Evolutionary conservation across 2,888 invertebrate species (phyloP), one percentile per base, ranked within the genome.

Genomic region (Calameuta filiformis): DNA sequence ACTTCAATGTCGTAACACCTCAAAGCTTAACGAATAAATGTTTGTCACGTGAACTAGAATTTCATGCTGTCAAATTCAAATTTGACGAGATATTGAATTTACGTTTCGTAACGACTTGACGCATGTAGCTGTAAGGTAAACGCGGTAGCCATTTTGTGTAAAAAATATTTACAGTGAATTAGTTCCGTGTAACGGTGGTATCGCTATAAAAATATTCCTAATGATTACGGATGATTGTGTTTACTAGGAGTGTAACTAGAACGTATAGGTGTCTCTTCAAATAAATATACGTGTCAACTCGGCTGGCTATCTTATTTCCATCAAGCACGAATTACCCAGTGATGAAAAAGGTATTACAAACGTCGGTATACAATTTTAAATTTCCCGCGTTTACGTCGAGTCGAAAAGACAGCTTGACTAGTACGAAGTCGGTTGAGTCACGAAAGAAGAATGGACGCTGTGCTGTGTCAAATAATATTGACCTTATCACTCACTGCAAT

Each of bases 1-100:
- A 4, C 40, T 40, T 23, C 23, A 23, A 23, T 9, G 23, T 23
- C 2, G 9, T 23, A 3, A 56, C 23, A 2, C 1, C 6, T 23
- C 9, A 2, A 0, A 23, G 9, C 0, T 9, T 9, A 23, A 56
- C 0, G 1, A 23, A 23, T 3, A 23, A 6, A 23, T 23, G 6
- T 9, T 23, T 23, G 9, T 15, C 9, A 3, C 37, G 37, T 1
- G 23, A 9, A 56, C 2, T 23, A 9, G 23, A 56, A 56, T 23
- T 56, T 23, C 56, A 6, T 40, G 40, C 40, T 40, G 15, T 40
- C 40, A 40, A 40, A 40, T 40, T 40, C 12, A 35, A 15, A 40
- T 15, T 40, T 40, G 15, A 40, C 4, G 15, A 15, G 15, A 15
- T 40, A 6, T 23, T 9, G 1, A 40, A 40, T 40, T 40, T 4